These are phyloP conservation scores for Trachemys scripta DNA, from an alignment of 2,113 vertebrate genomes.

Conservation along the genomic window DNA sequence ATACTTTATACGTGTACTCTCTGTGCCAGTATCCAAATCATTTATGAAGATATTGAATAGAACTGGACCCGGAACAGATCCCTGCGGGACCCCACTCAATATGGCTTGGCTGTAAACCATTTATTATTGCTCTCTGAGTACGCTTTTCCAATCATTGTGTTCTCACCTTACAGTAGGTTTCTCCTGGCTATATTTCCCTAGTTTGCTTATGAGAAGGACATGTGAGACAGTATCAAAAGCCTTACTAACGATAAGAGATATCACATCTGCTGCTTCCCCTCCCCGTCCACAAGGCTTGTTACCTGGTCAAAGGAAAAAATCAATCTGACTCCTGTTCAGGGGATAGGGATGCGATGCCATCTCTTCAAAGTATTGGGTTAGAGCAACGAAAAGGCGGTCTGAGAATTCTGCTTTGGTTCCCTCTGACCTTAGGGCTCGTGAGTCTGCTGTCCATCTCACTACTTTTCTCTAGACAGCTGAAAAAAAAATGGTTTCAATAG, in stretches of 20 bases:
- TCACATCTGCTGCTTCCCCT: neutral
- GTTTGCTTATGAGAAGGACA: neutral
- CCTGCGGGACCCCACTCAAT: neutral
- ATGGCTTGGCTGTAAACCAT: neutral
- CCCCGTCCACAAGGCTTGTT: neutral
- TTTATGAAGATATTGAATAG: neutral
- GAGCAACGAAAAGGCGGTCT: neutral
- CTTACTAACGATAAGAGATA: neutral
- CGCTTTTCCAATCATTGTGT: neutral
- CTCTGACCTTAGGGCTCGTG: neutral
- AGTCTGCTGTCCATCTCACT: neutral
- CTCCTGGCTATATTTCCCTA: neutral
- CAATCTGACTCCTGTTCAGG: neutral
- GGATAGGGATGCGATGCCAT: neutral
- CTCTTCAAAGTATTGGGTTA: neutral
- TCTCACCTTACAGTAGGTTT: neutral
- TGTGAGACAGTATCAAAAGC: neutral
- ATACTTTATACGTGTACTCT: neutral
- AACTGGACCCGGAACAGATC: neutral
- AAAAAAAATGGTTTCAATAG: no score
- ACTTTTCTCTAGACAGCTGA: no score
- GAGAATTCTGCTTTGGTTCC: conserved; percentile 1
- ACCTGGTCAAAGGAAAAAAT: neutral
- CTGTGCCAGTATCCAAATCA: neutral
- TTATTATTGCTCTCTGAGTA: neutral